Conservation (phyloP, 2,797 vertebrate genomes). For the Sebastes vulpes region DNA sequence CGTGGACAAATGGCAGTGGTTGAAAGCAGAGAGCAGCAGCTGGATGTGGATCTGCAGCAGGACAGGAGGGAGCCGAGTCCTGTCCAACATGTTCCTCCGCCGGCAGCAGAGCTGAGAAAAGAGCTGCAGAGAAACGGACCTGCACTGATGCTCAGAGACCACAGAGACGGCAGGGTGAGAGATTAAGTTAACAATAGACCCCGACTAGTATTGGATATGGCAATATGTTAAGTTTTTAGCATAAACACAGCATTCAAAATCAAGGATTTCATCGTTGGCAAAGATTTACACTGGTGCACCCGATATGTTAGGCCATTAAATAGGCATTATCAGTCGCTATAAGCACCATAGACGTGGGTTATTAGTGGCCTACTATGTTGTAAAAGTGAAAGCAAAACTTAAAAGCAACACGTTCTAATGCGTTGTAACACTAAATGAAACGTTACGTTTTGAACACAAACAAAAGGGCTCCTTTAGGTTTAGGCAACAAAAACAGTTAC, state of each 20-base stretch:
- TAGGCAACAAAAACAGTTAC: too few species aligned
- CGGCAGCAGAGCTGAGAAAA: conserved; percentile 46
- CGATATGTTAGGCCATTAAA: too few species aligned
- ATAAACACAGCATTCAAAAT: not conserved
- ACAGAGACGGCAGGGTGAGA: conserved; percentile 77
- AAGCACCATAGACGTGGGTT: too few species aligned
- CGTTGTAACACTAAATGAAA: too few species aligned
- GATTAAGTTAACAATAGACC: not conserved
- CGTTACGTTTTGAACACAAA: too few species aligned
- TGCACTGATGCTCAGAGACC: conserved; percentile 41
- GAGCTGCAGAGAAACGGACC: conserved; percentile 57
- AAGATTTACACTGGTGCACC: not conserved
- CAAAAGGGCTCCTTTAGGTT: too few species aligned
- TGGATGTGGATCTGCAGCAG: conserved; percentile 42
- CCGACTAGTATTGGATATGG: not conserved
- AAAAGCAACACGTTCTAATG: too few species aligned
- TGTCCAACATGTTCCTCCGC: conserved; percentile 15
- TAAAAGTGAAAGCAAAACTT: too few species aligned
- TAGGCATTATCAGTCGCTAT: too few species aligned
- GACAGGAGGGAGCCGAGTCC: conserved; percentile 47
- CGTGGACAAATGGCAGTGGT: conserved; percentile 16
- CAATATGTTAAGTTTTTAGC: not conserved
- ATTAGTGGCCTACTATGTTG: too few species aligned
- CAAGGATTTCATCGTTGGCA: not conserved
- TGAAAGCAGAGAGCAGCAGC: conserved; percentile 48